These are phyloP conservation scores for Spongilla lacustris DNA, from an alignment of 37 sponge, comb jelly and placozoan genomes.

Conservation along the genomic window DNA sequence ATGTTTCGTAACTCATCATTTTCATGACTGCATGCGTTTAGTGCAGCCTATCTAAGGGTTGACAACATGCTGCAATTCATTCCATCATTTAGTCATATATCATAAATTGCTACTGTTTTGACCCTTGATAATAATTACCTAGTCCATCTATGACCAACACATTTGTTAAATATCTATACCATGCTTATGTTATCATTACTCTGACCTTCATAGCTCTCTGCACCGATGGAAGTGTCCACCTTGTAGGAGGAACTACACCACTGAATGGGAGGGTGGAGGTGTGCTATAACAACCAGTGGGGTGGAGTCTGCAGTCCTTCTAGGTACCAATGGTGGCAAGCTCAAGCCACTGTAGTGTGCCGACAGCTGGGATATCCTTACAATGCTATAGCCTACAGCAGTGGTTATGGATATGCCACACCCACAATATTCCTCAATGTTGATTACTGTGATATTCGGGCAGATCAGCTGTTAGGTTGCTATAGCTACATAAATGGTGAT, in stretches of 20 bases:
- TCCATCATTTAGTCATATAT: too few species aligned
- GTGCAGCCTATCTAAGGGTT: too few species aligned
- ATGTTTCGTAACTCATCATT: too few species aligned
- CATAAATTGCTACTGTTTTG: too few species aligned
- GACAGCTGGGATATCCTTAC: neutral
- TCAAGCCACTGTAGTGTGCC: neutral
- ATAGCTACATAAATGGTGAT: neutral
- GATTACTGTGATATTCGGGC: neutral
- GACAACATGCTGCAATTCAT: too few species aligned
- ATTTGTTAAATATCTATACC: too few species aligned
- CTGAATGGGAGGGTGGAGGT: neutral
- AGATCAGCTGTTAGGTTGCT: neutral
- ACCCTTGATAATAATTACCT: too few species aligned
- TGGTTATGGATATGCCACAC: neutral
- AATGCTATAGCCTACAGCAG: neutral
- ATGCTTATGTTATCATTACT: too few species aligned
- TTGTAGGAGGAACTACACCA: neutral
- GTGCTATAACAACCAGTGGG: neutral
- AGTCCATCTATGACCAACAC: too few species aligned
- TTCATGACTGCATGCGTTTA: too few species aligned
- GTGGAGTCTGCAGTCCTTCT: neutral
- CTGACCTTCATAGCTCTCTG: neutral
- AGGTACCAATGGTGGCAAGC: neutral
- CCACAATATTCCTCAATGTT: neutral
- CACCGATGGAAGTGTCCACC: neutral